A percentile compares a stretch with the other conserved stretches of the same genome.
Conservation (phyloP, 2,797 vertebrate species). For the Cyprinodon diabolis region DNA sequence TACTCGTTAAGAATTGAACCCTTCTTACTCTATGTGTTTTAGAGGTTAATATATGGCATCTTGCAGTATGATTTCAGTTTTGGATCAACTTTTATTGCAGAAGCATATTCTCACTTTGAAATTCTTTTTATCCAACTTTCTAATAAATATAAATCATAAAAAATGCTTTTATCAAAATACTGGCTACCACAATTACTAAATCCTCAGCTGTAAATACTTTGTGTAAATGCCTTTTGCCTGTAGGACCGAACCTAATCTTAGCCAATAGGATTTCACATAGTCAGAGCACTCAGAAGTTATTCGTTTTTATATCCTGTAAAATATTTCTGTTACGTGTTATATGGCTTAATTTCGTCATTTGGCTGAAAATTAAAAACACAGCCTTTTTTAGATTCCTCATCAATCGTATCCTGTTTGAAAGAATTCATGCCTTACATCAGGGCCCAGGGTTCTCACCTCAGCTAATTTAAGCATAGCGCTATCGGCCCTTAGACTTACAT, state of each 20-base stretch:
- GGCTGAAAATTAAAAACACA: not conserved
- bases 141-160: not conserved
- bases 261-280: not conserved
- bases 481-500: too few species aligned
- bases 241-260: not conserved
- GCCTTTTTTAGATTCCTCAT: not conserved
- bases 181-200: not conserved
- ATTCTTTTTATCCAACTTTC: not conserved
- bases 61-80: not conserved
- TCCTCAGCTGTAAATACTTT: not conserved
- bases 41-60: not conserved
- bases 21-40: slow-evolving; percentile 1
- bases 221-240: not conserved
- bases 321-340: not conserved
- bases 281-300: not conserved
- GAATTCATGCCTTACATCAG: too few species aligned
- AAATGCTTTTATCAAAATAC: not conserved
- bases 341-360: not conserved
- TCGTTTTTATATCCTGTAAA: not conserved
- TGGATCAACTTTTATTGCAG: not conserved
- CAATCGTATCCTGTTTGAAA: not conserved
- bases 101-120: not conserved
- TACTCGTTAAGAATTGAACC: slow-evolving; percentile 23
- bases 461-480: too few species aligned
- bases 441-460: not conserved